Conservation (phyloP, 92 coral and sea anemone genomes). For the Epizoanthus rinbou region DNA sequence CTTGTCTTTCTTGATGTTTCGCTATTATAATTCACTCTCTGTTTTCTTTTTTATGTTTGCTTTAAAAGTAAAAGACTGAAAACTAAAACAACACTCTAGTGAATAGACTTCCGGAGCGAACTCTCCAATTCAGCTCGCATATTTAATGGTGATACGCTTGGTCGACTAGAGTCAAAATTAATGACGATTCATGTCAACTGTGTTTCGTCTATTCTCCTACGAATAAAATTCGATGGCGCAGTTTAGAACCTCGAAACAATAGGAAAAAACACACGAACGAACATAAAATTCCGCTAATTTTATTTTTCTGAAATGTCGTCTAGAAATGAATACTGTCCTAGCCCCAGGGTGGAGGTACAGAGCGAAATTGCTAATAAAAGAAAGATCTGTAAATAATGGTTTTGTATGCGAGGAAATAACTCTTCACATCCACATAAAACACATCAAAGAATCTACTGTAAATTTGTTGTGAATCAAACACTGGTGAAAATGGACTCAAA, state of each 20-base stretch:
- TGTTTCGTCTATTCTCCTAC: slow-evolving; percentile 14
- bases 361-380: slow-evolving; percentile 27
- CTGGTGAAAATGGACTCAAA: slow-evolving; percentile 33
- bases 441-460: slow-evolving; percentile 14
- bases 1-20: slow-evolving; percentile 61
- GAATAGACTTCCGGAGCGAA: slow-evolving; percentile 83
- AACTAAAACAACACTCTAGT: slow-evolving; percentile 73
- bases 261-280: not conserved
- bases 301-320: not conserved
- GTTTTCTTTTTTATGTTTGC: slow-evolving; percentile 77
- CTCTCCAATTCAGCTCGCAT: slow-evolving; percentile 50
- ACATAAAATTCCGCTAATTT: not conserved
- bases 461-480: slow-evolving; percentile 31
- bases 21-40: slow-evolving; percentile 58
- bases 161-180: slow-evolving; percentile 47
- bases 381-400: slow-evolving; percentile 33
- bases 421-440: slow-evolving; percentile 37
- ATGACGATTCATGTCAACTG: slow-evolving; percentile 5
- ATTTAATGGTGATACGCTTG: slow-evolving; percentile 67
- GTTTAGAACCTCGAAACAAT: slow-evolving; percentile 1
- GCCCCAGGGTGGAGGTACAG: not conserved
- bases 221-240: slow-evolving; percentile 6
- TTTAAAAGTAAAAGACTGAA: slow-evolving; percentile 60
- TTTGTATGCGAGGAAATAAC: slow-evolving; percentile 37
- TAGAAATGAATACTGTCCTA: not conserved